Evolutionary conservation across 2,888 invertebrate genomes (phyloP).

Genomic region (Drosophila robusta): DNA sequence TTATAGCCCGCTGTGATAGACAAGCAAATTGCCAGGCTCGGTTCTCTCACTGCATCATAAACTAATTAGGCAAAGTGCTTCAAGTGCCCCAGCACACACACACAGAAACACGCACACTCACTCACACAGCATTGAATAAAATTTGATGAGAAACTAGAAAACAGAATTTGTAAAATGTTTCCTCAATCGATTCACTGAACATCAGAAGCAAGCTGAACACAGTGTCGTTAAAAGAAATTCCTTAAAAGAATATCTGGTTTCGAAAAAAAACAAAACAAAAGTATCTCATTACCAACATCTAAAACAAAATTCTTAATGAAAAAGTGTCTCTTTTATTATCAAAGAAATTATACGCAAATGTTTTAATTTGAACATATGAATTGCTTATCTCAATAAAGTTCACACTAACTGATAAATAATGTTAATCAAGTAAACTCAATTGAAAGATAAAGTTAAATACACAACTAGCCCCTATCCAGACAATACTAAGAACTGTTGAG

Average conservation of each 20-base stretch:
- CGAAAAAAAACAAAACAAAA: too few relatives aligned
- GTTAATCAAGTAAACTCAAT: too few relatives aligned
- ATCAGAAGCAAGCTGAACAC: not conserved
- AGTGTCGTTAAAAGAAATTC: too few relatives aligned
- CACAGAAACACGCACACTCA: conserved; percentile 2
- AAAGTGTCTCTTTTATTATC: too few relatives aligned
- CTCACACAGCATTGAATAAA: not conserved
- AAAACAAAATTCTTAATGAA: too few relatives aligned
- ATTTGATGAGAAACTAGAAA: conserved; percentile 21
- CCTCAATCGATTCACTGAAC: not conserved
- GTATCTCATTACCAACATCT: too few relatives aligned
- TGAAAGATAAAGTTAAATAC: not conserved
- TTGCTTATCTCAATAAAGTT: too few relatives aligned
- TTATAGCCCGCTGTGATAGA: conserved; percentile 51
- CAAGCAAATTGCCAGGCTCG: conserved; percentile 53
- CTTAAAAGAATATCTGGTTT: too few relatives aligned
- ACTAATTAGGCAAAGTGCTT: conserved; percentile 61
- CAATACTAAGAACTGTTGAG: not conserved
- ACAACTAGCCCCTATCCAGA: not conserved
- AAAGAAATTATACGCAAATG: too few relatives aligned
- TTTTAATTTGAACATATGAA: too few relatives aligned
- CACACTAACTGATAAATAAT: not conserved
- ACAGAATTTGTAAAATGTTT: conserved; percentile 10
- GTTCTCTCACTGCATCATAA: conserved; percentile 54
- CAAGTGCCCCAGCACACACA: conserved; percentile 31